Evolutionary conservation across 2,797 vertebrate genomes (phyloP), one percentile per base, ranked within the genome.

Genomic region (Siniperca undulata): DNA sequence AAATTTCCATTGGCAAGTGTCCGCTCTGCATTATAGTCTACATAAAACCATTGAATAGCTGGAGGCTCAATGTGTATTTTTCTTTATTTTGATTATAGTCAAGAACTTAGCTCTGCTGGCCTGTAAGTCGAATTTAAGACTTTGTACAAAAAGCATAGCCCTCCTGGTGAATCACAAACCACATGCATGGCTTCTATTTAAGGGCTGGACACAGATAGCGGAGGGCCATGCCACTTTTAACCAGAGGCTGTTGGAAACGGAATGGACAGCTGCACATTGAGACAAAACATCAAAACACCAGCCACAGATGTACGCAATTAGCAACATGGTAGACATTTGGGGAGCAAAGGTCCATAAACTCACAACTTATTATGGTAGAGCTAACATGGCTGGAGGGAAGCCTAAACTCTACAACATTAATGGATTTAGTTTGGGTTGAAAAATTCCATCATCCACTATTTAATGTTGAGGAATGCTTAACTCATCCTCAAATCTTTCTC

Each of bases 241-340:
- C 88, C 89, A 70, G 84, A 87, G 91, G 91, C 92, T 77, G 84
- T 87, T 89, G 90, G 89, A 91, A 70, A 78, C 9, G 30, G 56
- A 83, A 55, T 38, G 87, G 89, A 93, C 94, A 95, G 94, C 93
- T 92, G 93, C 90, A 86, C 88, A 9, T 65, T 79, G 88, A 90
- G 88, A 89, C 89, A 62, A 87, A 94, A 93, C 93, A 90, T 94
- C 93, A 95, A 94, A 95, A 93, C 86, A 78, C 82, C 78, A 80
- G 81, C 53, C 88, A 82, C 94, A 95, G 91, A 94, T 95, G 95
- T 85, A 77, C 75, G 83, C 93, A 94, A 95, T 95, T 95, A 95
- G 93, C 92, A 93, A 92, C 92, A 92, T 93, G 93, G 93, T 91
- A 93, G 92, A 94, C 92, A 93, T 95, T 95, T 93, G 86, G 87